Evolutionary conservation across 2,113 vertebrate species (phyloP), one percentile per base, ranked within the genome.

Genomic region (Perca schrenkii): DNA sequence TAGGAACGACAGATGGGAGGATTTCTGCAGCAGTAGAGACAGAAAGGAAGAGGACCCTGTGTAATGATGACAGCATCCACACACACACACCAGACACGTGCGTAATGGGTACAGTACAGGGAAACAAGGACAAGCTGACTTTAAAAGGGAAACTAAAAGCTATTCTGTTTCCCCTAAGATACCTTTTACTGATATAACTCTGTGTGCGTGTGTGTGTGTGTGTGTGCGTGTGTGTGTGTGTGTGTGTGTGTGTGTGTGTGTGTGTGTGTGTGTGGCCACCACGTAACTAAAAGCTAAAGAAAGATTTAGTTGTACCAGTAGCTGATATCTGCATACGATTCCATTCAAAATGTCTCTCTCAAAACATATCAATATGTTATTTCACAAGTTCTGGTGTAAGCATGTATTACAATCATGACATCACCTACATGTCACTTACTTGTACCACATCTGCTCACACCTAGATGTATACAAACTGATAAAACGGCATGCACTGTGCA

Each of bases 1-100:
- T 86, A 91, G 80, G 53, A 84, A 50, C 16, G 85, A 93, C 92
- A 93, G 91, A 94, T 93, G 92, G 91, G 86, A 83, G 92, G 89
- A 92, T 93, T 93, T 92, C 85, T 90, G 92, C 90, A 74, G 77
- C 6, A 6, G 57, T 62, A 58, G 79, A 84, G 57, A 80, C 54
- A 76, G 67, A 58, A 62, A 78, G 77, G 70, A 57, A 88, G 83
- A 85, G 79, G 74, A 73, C 91, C 82, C 70, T 65, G 70, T 82
- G 75, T 43, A 54, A 61, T 77, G 80, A 87, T 78, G 91, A 92
- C 79, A 86, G 69, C 74, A 71, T 79, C 69, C 74, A 36, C 58
- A 84, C 47, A 73, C 65, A 69, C 64, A 68, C 19, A 84, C 49
- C 25, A 25, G 25, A 25, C 25, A 25, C 25, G 25, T 25, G 25